A percentile compares a stretch with the other conserved stretches of the same genome.
Evolutionary conservation across 2,888 invertebrate species (phyloP).

Genomic region (Isoperla grammatica): DNA sequence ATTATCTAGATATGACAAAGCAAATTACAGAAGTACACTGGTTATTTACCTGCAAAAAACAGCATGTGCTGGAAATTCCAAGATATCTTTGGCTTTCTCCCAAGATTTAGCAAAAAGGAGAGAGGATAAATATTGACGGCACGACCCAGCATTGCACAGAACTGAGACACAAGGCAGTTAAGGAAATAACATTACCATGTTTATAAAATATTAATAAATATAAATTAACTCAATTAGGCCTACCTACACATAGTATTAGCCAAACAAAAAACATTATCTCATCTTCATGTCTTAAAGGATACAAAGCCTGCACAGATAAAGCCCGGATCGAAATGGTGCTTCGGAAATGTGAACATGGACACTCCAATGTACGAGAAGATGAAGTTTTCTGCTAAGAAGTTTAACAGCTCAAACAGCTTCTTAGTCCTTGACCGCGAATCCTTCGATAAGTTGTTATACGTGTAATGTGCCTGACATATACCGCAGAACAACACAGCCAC

Average conservation of each 20-base stretch:
- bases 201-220: too few species aligned
- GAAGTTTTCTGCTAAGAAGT: slow-evolving; percentile 96
- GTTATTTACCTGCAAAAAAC: slow-evolving; percentile 82
- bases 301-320: slow-evolving; percentile 93
- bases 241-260: too few species aligned
- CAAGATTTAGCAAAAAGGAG: slow-evolving; percentile 86
- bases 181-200: slow-evolving; percentile 29
- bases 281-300: slow-evolving; percentile 58
- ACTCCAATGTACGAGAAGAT: slow-evolving; percentile 98
- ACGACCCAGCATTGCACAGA: slow-evolving; percentile 84
- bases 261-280: too few species aligned
- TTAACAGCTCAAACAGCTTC: slow-evolving; percentile 87
- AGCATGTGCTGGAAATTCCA: slow-evolving; percentile 96
- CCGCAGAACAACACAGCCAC: slow-evolving; percentile 98
- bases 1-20: too few species aligned
- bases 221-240: too few species aligned
- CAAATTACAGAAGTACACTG: too few species aligned
- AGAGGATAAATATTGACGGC: slow-evolving; percentile 95
- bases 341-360: slow-evolving; percentile 96
- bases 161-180: slow-evolving; percentile 48
- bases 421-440: slow-evolving; percentile 85
- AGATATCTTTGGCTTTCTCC: slow-evolving; percentile 86
- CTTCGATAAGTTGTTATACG: slow-evolving; percentile 89
- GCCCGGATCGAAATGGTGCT: slow-evolving; percentile 87
- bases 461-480: slow-evolving; percentile 98